phyloP scores from a whole-genome alignment of 2,888 invertebrate genomes.

The Hydriomena furcata region DNA sequence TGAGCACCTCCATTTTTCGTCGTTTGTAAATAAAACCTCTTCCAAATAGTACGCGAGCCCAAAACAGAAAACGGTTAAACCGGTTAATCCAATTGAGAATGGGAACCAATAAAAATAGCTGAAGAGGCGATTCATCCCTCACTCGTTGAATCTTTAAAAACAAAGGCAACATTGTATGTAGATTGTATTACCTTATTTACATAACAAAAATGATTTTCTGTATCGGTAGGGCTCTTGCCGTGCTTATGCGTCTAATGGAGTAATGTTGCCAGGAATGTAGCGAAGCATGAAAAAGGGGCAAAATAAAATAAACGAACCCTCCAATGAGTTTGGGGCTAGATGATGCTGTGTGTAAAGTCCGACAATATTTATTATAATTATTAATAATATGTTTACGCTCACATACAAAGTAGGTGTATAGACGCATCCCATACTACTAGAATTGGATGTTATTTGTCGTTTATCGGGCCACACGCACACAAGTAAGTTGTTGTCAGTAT shows the following conservation, averaged over 20 bases:
- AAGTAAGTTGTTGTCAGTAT: too few relatives aligned
- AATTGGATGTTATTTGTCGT: too few relatives aligned
- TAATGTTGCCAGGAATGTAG: conserved; percentile 22
- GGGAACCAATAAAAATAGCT: conserved; percentile 28
- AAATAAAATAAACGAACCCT: too few relatives aligned
- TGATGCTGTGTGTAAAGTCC: too few relatives aligned
- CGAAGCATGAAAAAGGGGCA: neutral
- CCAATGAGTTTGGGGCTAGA: too few relatives aligned
- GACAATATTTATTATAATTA: too few relatives aligned
- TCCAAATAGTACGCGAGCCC: neutral
- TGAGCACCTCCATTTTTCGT: too few relatives aligned
- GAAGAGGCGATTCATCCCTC: conserved; percentile 27
- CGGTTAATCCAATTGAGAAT: conserved; percentile 20
- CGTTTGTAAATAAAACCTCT: too few relatives aligned
- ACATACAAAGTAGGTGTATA: too few relatives aligned
- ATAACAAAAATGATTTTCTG: conserved; percentile 63
- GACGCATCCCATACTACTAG: too few relatives aligned
- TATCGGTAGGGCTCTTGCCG: conserved; percentile 34
- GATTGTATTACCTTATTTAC: conserved; percentile 58
- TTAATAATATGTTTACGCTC: too few relatives aligned
- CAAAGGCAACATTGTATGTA: conserved; percentile 47
- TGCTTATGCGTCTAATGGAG: conserved; percentile 28
- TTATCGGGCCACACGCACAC: too few relatives aligned
- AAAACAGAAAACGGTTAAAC: conserved; percentile 12
- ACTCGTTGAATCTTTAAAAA: conserved; percentile 47